phyloP scores from a whole-genome alignment of 2,113 vertebrate genomes.

The Pelusios castaneus region DNA sequence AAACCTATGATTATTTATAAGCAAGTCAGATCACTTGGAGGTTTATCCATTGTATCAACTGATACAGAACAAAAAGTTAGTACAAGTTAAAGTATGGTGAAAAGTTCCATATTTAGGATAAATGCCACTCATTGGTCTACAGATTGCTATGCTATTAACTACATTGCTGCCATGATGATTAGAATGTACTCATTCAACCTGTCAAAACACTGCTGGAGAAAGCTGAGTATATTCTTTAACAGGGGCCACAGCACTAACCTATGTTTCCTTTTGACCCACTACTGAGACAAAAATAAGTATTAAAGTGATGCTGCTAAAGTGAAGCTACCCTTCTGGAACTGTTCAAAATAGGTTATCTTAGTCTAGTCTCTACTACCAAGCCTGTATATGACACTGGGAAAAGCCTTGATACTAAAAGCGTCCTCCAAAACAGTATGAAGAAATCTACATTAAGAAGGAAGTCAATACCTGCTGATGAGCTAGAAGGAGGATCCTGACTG shows the following conservation, averaged over 20 bases:
- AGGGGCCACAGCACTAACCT: neutral
- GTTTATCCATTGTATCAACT: neutral
- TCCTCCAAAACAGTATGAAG: neutral
- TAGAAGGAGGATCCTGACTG: constrained; percentile 96
- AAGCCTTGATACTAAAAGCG: neutral
- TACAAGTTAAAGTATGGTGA: neutral
- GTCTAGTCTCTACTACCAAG: neutral
- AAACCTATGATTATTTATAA: neutral
- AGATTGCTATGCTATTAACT: neutral
- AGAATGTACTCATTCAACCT: neutral
- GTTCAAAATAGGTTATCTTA: neutral
- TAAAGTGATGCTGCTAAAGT: neutral
- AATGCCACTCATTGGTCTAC: neutral
- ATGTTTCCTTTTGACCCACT: neutral
- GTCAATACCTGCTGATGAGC: constrained; percentile 85
- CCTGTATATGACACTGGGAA: neutral
- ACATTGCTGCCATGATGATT: neutral
- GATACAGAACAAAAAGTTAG: neutral
- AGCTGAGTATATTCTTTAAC: neutral
- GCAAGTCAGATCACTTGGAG: neutral
- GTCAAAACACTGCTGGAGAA: neutral
- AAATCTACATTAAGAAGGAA: neutral
- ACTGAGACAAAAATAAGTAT: neutral
- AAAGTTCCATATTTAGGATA: neutral
- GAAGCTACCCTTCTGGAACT: neutral